phyloP scores from a whole-genome alignment of 2,113 vertebrate genomes.

The Scalopus aquaticus region DNA sequence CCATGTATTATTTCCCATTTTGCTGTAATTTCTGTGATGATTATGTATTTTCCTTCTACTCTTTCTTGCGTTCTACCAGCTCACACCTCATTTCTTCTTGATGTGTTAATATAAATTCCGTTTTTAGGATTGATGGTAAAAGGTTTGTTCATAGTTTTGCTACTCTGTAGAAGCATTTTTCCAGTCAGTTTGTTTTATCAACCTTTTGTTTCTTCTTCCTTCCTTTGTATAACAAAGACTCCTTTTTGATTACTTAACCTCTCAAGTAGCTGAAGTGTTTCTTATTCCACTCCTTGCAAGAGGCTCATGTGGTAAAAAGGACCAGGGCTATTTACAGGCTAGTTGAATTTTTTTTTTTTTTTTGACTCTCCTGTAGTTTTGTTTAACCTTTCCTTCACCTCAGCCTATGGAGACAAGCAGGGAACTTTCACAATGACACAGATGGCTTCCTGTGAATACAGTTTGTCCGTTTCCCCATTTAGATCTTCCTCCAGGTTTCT shows the following conservation, averaged over 20 bases:
- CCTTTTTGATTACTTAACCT: not conserved
- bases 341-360: not conserved
- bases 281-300: not conserved
- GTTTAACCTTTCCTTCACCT: not conserved
- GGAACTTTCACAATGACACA: not conserved
- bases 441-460: not conserved
- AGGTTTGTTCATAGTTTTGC: constrained; percentile 11
- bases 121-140: not conserved
- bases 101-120: not conserved
- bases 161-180: not conserved
- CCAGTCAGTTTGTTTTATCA: not conserved
- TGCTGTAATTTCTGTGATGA: not conserved
- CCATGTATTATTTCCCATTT: no score
- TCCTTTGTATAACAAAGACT: not conserved
- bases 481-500: not conserved
- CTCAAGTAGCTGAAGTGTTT: not conserved
- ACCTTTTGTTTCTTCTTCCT: not conserved
- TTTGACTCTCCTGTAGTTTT: not conserved
- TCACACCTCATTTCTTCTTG: not conserved
- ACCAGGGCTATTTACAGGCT: not conserved
- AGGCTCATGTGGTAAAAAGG: not conserved
- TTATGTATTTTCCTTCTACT: not conserved
- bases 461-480: not conserved
- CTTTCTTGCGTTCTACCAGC: not conserved
- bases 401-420: not conserved